phyloP scores from a whole-genome alignment of 2,797 vertebrate genomes.

The Propithecus deckenii region DNA sequence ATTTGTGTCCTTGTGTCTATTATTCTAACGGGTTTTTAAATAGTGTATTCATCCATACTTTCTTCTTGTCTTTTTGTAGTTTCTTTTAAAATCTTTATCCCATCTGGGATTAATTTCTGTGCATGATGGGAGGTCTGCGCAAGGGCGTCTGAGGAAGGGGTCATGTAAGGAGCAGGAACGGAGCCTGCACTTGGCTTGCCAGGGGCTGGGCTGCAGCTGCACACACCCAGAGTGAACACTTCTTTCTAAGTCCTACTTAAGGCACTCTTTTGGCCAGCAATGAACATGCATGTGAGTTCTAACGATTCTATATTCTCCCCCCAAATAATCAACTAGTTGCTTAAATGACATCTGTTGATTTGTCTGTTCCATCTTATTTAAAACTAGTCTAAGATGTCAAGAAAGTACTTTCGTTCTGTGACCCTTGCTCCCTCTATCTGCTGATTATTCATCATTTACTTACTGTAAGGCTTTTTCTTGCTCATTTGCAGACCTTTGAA shows the following conservation, averaged over 20 bases:
- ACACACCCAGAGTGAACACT: background rate
- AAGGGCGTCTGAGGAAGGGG: background rate
- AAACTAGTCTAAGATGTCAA: background rate
- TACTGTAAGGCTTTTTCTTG: background rate
- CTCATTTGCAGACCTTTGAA: background rate
- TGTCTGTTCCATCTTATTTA: background rate
- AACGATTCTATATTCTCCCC: background rate
- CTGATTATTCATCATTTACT: background rate
- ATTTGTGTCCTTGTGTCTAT: background rate
- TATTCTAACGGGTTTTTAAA: background rate
- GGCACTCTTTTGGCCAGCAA: background rate
- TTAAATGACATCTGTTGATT: background rate
- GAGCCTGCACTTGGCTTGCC: background rate
- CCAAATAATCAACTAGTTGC: background rate
- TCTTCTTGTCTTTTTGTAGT: background rate
- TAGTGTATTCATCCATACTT: background rate
- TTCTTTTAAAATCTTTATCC: background rate
- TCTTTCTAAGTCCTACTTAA: background rate
- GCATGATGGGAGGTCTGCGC: background rate
- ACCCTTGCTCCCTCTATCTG: background rate
- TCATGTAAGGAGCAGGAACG: background rate
- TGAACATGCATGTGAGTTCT: background rate
- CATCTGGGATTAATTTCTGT: background rate
- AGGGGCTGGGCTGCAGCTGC: background rate
- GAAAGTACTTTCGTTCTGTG: background rate